Evolutionary conservation across 1,140 invertebrate species (phyloP), one percentile per base, ranked within the genome.

Genomic region (Leptinotarsa defecta): DNA sequence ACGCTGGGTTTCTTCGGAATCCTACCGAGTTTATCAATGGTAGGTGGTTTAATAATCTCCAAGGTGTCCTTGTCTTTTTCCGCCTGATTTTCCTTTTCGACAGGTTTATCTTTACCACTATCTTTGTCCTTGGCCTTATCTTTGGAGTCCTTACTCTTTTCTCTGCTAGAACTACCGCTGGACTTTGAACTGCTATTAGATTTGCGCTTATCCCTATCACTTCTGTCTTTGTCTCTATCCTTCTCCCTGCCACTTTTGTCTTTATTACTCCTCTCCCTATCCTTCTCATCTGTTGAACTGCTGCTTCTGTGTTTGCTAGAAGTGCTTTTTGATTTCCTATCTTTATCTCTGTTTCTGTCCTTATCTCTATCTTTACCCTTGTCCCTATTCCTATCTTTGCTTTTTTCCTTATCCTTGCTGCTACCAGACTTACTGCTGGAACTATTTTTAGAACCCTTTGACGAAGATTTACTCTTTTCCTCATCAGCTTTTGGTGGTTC

Each of bases 11-110:
- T 91, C 85, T 93, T 95, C 15, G 92, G 92, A 81, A 94, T 94
- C 85, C 93, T 92, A 27, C 92, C 92, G 20, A 94, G 83, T 86
- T 93, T 93, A 73, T 90, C 89, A 75, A 92, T 86, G 63, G 89
- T 88, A 61, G 90, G 90, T 13, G 89, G 88, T 83, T 91, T 89
- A 6, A 91, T 81, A 84, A 93, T 93, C 24, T 90, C 89, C 48
- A 91, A 83, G 19, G 88, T 89, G 43, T 91, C 91, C 82, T 92
- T 92, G 80, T 91, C 91, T 78, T 91, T 92, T 71, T 92, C 90
- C 2, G 87, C 87, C 78, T 90, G 89, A 57, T 57, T 57, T 65
- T 88, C 78, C 87, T 82, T 81, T 68, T 83, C 82, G 73, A 81
- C 86, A 49, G 88, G 86, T 76, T 84, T 88, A 69, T 88, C 86